Evolutionary conservation across 1,140 invertebrate genomes (phyloP).

Genomic region (Rhynchophorus ferrugineus): DNA sequence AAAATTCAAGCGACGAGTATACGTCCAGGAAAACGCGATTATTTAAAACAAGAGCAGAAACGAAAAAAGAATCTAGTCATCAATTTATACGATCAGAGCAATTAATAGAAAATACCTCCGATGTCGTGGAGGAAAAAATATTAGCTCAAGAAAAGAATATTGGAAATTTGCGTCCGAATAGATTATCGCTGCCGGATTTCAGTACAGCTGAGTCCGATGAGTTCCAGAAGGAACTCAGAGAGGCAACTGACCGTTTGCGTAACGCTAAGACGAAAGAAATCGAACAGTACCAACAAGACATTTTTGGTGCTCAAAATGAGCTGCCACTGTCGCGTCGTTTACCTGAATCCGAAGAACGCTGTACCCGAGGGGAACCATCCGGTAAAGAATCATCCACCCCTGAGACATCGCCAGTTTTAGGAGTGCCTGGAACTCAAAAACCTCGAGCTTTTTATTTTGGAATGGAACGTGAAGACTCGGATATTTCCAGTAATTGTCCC

Average conservation of each 20-base stretch:
- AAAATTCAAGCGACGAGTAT: conserved; percentile 18
- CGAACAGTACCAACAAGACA: neutral
- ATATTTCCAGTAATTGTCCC: conserved; percentile 42
- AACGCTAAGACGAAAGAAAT: neutral
- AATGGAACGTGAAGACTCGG: conserved; percentile 50
- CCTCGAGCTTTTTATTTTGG: conserved; percentile 72
- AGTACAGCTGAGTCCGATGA: conserved; percentile 56
- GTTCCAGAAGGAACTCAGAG: conserved; percentile 54
- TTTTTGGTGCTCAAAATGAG: neutral
- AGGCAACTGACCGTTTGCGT: neutral
- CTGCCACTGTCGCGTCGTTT: neutral
- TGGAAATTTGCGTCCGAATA: conserved; percentile 33
- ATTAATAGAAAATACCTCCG: neutral
- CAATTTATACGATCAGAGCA: conserved; percentile 17
- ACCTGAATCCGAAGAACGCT: neutral
- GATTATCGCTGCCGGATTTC: conserved; percentile 44
- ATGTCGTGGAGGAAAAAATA: conserved; percentile 12
- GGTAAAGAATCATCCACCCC: conserved; percentile 52
- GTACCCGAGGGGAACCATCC: conserved; percentile 33
- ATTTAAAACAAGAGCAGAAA: conserved; percentile 67
- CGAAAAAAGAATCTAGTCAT: conserved; percentile 46
- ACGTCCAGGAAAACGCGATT: conserved; percentile 53
- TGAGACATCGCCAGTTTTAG: conserved; percentile 43
- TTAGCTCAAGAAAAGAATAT: conserved; percentile 14
- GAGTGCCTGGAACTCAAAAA: conserved; percentile 36